A percentile compares a stretch with the other conserved stretches of the same genome.
Conservation (phyloP, 2,797 vertebrate genomes). For the Crax fasciolata region DNA sequence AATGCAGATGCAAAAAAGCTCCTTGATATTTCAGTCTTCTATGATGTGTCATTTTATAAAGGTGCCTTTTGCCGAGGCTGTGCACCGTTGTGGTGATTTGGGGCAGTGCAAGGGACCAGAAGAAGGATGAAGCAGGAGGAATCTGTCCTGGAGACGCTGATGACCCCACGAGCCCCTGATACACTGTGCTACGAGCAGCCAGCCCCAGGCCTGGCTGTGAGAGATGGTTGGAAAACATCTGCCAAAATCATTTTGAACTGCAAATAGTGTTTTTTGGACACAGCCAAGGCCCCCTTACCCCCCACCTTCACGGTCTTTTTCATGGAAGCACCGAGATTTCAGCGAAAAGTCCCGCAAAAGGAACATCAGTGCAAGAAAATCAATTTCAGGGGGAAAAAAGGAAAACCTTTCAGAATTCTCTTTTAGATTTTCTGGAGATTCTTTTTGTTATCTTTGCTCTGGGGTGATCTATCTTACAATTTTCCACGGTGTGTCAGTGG, state of each 20-base stretch:
- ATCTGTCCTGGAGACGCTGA: neutral
- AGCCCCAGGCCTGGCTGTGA: neutral
- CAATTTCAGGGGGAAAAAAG: neutral
- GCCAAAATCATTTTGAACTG: neutral
- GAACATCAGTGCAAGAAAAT: neutral
- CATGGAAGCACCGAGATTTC: neutral
- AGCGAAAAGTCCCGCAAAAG: neutral
- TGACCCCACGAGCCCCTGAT: neutral
- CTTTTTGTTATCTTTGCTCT: neutral
- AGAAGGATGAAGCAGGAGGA: neutral
- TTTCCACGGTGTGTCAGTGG: neutral
- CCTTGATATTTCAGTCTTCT: neutral
- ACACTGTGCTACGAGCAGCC: accelerated
- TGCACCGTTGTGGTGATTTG: neutral
- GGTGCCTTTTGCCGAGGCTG: accelerated
- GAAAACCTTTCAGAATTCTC: accelerated
- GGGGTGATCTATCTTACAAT: neutral
- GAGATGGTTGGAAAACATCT: neutral
- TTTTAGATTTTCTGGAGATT: neutral
- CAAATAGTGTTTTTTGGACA: neutral
- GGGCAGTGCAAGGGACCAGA: accelerated
- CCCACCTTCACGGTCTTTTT: neutral
- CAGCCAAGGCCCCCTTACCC: neutral
- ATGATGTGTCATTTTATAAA: neutral
- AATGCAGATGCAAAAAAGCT: neutral